These are phyloP conservation scores for Drosophila insularis DNA, from an alignment of 1,140 invertebrate species.

Conservation along the genomic window DNA sequence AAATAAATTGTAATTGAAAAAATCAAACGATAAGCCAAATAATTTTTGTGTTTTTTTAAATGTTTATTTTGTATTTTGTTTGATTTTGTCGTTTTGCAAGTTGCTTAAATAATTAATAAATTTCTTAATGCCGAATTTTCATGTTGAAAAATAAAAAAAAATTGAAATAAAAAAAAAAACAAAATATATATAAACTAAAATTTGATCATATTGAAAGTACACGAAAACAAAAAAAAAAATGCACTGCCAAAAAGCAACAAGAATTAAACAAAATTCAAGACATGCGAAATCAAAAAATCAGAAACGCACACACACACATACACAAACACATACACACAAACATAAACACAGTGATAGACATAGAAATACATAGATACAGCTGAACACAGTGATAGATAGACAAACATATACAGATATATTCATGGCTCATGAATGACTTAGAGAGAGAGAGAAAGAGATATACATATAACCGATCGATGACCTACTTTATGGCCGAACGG, in stretches of 20 bases:
- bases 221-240: constrained; percentile 47
- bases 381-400: not conserved
- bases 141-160: constrained; percentile 18
- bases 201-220: constrained; percentile 21
- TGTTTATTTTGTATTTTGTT: not conserved
- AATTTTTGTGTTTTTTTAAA: not conserved
- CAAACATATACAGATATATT: not conserved
- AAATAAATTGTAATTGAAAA: not conserved
- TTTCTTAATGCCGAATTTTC: constrained; percentile 23
- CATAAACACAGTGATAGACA: not conserved
- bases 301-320: constrained; percentile 27
- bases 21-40: not conserved
- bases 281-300: constrained; percentile 44
- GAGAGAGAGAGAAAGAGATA: not conserved
- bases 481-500: not conserved
- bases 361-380: not conserved
- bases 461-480: not conserved
- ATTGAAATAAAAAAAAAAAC: constrained; percentile 17
- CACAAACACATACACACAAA: constrained; percentile 19
- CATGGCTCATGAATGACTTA: not conserved
- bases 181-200: too few relatives aligned
- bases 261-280: constrained; percentile 25
- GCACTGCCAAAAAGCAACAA: constrained; percentile 67
- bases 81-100: not conserved
- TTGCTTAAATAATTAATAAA: not conserved